phyloP scores from a whole-genome alignment of 2,113 vertebrate genomes.

The Heteronetta atricapilla region DNA sequence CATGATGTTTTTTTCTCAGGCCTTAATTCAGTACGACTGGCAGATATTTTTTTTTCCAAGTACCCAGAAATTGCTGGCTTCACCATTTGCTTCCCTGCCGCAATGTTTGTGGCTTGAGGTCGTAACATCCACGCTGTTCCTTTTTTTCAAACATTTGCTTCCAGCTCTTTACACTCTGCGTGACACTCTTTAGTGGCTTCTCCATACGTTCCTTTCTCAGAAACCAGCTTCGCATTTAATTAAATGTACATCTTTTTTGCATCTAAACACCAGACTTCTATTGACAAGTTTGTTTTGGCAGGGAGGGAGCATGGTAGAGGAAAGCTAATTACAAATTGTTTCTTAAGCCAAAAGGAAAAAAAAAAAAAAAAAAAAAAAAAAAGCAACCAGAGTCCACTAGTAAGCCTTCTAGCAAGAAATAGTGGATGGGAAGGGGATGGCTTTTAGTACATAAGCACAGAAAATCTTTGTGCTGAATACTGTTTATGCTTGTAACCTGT shows the following conservation, averaged over 20 bases:
- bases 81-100: background rate
- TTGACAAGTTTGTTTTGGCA: conserved; percentile 62
- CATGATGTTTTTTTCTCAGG: conserved; percentile 37
- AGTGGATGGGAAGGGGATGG: background rate
- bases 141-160: conserved; percentile 45
- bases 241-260: conserved; percentile 47
- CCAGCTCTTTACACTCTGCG: conserved; percentile 35
- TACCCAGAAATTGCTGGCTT: background rate
- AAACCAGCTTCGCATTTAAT: conserved; percentile 50
- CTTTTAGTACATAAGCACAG: background rate
- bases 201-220: conserved; percentile 29
- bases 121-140: background rate
- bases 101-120: conserved; percentile 6
- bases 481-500: background rate
- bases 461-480: background rate
- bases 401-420: background rate
- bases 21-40: background rate
- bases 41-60: background rate
- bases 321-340: conserved; percentile 38
- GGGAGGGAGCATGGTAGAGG: background rate
- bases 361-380: background rate
- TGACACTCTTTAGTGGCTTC: conserved; percentile 54
- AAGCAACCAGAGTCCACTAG: background rate
- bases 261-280: conserved; percentile 55
- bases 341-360: background rate